Evolutionary conservation across 2,113 vertebrate genomes (phyloP).

Genomic region (Galemys pyrenaicus): DNA sequence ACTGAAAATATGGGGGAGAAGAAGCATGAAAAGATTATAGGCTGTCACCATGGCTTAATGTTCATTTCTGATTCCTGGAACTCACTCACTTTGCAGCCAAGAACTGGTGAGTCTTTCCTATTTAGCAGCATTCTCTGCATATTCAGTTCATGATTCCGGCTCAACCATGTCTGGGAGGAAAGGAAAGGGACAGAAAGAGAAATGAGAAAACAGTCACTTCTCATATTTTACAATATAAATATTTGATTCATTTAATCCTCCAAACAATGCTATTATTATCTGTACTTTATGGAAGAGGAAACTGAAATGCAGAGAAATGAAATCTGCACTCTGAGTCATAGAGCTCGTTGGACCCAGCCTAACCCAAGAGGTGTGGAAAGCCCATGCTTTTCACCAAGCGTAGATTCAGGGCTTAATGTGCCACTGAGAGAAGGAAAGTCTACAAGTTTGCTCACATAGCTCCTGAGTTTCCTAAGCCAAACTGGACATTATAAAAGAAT

Average conservation of each 20-base stretch:
- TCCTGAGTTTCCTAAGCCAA: background rate
- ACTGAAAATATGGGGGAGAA: background rate
- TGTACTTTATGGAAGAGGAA: background rate
- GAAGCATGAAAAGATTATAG: background rate
- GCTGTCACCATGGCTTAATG: fast-evolving
- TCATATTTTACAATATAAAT: background rate
- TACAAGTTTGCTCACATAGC: background rate
- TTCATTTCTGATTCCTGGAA: background rate
- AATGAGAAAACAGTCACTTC: background rate
- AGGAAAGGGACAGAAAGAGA: background rate
- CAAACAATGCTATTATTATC: background rate
- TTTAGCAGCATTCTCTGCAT: background rate
- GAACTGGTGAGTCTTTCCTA: too few species aligned
- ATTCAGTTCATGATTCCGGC: background rate
- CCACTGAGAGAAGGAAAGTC: background rate
- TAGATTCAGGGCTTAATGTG: background rate
- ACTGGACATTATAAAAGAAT: background rate
- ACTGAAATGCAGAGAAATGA: background rate
- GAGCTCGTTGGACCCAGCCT: background rate
- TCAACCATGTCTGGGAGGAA: background rate
- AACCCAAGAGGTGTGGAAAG: background rate
- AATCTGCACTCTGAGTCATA: background rate
- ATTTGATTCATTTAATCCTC: slow-evolving; percentile 8
- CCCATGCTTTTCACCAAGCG: background rate
- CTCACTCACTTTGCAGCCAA: background rate